Base-by-base conservation (phyloP, 37 sponge, comb jelly and placozoan genomes). In the Agelas oroides region DNA sequence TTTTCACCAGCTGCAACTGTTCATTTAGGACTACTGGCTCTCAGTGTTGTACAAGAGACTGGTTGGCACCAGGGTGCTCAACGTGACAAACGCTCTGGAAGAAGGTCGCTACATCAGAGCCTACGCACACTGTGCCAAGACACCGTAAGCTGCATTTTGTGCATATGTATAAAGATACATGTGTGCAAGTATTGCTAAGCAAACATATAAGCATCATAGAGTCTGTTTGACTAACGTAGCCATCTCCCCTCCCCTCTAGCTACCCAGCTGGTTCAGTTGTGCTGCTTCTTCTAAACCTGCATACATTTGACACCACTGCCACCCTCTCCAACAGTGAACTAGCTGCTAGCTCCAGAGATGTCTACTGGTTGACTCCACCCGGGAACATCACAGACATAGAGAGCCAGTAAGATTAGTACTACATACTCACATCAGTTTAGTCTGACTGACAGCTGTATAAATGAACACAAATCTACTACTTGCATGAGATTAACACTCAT, bases 101-200 rank as follows among this genome's bases (percentile, higher is more conserved):
- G 19, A 54, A 52, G 84, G 84, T 0, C 56, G 78, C 12, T 32
- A 72, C 20, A 70, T 89, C 53, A 73, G 89, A 25, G 71, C 58
- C 30, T 89, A 83, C 40, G 89, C 84, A 35, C 89, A 89, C 73
- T 89, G 89, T 53, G 75, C 85, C 25, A 82, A 59, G 61, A 5
- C 39, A 40, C 61, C 61, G 82, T 70, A 60, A 82, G 62, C 37
- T 20, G 18, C 36, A 21, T 40, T 23, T 74, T 19, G n/a, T n/a
- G n/a, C n/a, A n/a, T n/a, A n/a, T n/a, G n/a, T n/a, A n/a, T n/a
- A n/a, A n/a, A n/a, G n/a, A n/a, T n/a, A n/a, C n/a, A n/a, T n/a
- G n/a, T n/a, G n/a, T n/a, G n/a, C n/a, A n/a, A n/a, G n/a, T n/a
- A n/a, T n/a, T n/a, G n/a, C n/a, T n/a, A n/a, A n/a, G n/a, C n/a